These are phyloP conservation scores for Frankliniella intonsa DNA, from an alignment of 2,888 invertebrate species.

Conservation along the genomic window DNA sequence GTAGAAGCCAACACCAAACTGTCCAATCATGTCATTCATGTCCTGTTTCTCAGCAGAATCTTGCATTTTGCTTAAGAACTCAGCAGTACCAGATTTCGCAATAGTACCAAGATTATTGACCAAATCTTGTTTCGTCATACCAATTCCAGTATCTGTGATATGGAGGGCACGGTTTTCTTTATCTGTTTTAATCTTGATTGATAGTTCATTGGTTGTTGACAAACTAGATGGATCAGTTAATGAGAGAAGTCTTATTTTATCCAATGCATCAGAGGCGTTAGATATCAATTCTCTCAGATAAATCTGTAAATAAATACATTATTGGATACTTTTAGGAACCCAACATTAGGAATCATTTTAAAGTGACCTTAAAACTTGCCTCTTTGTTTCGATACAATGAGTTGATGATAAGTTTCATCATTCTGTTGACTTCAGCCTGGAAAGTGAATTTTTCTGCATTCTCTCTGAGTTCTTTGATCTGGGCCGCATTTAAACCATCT, in stretches of 20 bases:
- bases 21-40: conserved; percentile 96
- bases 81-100: conserved; percentile 95
- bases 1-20: conserved; percentile 99
- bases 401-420: conserved; percentile 99
- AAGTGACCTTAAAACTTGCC: conserved; percentile 48
- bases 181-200: conserved; percentile 88
- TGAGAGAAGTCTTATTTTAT: conserved; percentile 92
- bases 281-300: conserved; percentile 97
- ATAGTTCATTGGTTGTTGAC: conserved; percentile 72
- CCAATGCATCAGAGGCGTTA: conserved; percentile 97
- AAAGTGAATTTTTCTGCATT: conserved; percentile 84
- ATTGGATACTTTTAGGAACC: not conserved
- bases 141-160: conserved; percentile 94
- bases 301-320: conserved; percentile 56
- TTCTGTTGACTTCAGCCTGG: conserved; percentile 98
- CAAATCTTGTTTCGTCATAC: conserved; percentile 93
- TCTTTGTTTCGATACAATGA: conserved; percentile 98
- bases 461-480: conserved; percentile 85
- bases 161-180: conserved; percentile 87
- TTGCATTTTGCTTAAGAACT: conserved; percentile 89
- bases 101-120: conserved; percentile 96
- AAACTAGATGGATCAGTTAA: conserved; percentile 80
- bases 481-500: conserved; percentile 90
- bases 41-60: conserved; percentile 61
- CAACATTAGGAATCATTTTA: conserved; percentile 29